Base-by-base conservation (phyloP, 2,797 vertebrate species). In the Lycodopsis pacificus region DNA sequence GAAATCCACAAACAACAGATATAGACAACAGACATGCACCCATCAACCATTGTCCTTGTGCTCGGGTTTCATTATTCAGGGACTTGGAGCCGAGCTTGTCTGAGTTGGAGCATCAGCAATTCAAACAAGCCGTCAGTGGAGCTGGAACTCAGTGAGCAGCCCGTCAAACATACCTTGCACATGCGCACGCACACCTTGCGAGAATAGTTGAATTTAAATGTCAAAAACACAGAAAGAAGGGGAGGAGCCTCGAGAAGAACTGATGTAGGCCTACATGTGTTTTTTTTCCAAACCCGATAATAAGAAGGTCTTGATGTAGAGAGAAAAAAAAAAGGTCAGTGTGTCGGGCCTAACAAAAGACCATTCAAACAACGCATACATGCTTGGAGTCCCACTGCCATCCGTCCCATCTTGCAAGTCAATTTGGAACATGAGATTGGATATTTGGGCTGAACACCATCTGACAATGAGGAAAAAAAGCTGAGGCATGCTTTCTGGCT, bases 61-160 rank as follows among this genome's bases (percentile, higher is more conserved):
- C 54, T 81, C 5, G 0, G 38, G 77, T 92, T 91, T 91, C 82
- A 93, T 93, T 93, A 93, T 94, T 93, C 85, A 92, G 83, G 59
- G 61, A 68, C 76, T 82, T 68, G 68, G 61, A 87, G 80, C 81
- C 82, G 86, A 93, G 86, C 87, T 84, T 89, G 88, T 85, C 83
- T 88, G 73, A 90, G 67, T 81, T 77, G 72, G 65, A 90, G 71
- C 78, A 93, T 93, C 91, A 92, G 88, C 84, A 92, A 92, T 88
- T 92, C 90, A 93, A 90, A 91, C 80, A 86, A 82, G 81, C 69
- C 83, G 82, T 77, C 88, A 83, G 79, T 86, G 76, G 73, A 85
- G 81, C 79, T 74, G 78, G 77, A 73, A 81, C 76, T 76, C 70
- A 38, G 63, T 34, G 54, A 83, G 84, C 65, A 79, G 62, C 34